phyloP scores from a whole-genome alignment of 2,888 invertebrate genomes.

The Trissolcus brochymenae region DNA sequence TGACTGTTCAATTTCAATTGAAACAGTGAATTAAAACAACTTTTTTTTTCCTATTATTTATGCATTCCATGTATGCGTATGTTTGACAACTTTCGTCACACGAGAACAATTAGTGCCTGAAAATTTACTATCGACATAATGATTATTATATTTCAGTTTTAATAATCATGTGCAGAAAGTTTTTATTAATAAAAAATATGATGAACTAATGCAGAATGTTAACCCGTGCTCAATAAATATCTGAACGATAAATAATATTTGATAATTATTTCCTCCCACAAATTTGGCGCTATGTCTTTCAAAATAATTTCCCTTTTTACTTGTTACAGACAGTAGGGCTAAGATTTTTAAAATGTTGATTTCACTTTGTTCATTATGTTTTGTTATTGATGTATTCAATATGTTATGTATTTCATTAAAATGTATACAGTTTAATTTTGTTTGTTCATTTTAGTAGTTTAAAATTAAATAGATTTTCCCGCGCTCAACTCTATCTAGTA shows the following conservation, averaged over 20 bases:
- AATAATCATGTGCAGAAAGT: conserved; percentile 53
- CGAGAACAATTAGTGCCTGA: conserved; percentile 58
- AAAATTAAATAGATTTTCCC: conserved; percentile 17
- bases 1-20: too few species aligned
- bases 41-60: conserved; percentile 19
- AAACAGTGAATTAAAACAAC: neutral
- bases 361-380: neutral
- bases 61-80: conserved; percentile 50
- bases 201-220: conserved; percentile 53
- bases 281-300: too few species aligned
- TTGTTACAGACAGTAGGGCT: too few species aligned
- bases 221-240: conserved; percentile 58
- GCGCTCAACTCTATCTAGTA: neutral
- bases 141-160: conserved; percentile 55
- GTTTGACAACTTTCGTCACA: conserved; percentile 49
- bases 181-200: conserved; percentile 53
- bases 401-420: too few species aligned
- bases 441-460: neutral
- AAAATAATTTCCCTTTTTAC: too few species aligned
- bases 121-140: conserved; percentile 53
- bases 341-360: too few species aligned
- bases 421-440: neutral
- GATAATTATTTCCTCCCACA: conserved; percentile 1
- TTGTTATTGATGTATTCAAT: too few species aligned
- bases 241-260: conserved; percentile 20